phyloP scores from a whole-genome alignment of 2,113 vertebrate genomes.

The Burhinus oedicnemus region DNA sequence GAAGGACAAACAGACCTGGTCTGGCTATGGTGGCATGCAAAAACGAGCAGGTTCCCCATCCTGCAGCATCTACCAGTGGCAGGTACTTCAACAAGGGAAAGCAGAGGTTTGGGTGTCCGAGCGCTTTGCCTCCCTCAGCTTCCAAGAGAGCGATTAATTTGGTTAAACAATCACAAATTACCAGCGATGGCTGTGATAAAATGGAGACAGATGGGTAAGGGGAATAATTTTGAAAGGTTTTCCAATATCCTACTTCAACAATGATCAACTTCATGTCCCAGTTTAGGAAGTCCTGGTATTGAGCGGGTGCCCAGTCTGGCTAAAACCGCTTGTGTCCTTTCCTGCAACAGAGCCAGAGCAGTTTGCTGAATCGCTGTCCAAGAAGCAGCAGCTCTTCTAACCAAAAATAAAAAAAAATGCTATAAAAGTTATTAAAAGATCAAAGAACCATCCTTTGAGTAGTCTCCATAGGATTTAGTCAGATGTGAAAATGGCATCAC shows the following conservation, averaged over 20 bases:
- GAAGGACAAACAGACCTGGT: background rate
- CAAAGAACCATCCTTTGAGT: background rate
- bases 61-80: background rate
- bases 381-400: background rate
- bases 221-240: background rate
- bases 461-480: background rate
- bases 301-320: background rate
- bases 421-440: background rate
- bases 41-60: background rate
- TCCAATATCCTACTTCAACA: background rate
- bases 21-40: background rate
- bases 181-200: background rate
- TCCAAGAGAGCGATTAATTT: background rate
- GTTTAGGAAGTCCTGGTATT: background rate
- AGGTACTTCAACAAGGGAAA: fast-evolving
- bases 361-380: background rate
- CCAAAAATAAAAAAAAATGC: background rate
- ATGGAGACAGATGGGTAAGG: background rate
- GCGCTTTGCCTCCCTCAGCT: background rate
- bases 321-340: background rate
- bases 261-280: background rate
- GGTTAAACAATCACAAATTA: background rate
- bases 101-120: background rate
- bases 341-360: background rate
- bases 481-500: background rate